Evolutionary conservation across 2,113 vertebrate genomes (phyloP), one percentile per base, ranked within the genome.

Genomic region (Brachypodius melanocephalos): DNA sequence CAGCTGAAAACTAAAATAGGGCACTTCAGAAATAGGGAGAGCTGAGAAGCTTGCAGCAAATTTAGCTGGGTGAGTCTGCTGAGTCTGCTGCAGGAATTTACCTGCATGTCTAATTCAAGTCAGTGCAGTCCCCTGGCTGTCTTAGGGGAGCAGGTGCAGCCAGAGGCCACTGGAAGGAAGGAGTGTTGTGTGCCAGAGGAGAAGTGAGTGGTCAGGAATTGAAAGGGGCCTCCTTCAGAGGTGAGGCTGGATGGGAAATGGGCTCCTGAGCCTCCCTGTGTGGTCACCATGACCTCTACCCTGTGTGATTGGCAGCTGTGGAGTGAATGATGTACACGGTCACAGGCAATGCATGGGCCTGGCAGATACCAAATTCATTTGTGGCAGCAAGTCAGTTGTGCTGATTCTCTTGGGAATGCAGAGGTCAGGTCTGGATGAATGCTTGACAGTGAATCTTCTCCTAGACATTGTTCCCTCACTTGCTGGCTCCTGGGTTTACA

Each of bases 121-220:
- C 51, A 80, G 4, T 1, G 5, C 12, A 11, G 32, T 66, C 29
- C 20, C 32, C 62, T 85, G 42, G 22, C 26, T 0, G 0, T 52
- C 79, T 85, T 52, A 72, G 58, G n/a, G 40, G n/a, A 75, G 54
- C 31, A 48, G 66, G 26, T 21, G 67, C 45, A 92, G 31, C 28
- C 55, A 88, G 67, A 73, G 62, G 31, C n/a, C 26, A 4, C 46
- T 59, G 43, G 76, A 89, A 83, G 38, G 32, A 81, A 49, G 40
- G 17, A 55, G 17, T 0, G 1, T 2, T 17, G 26, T 82, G 43
- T 25, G 17, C 26, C 29, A 24, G 69, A 38, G 32, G 17, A 49
- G 10, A 52, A 77, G 24, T 4, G 6, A 26, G 28, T 57, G 54
- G 3, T 63, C 57, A 73, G 13, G 10, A 34, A 0, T 0, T 12